These are phyloP conservation scores for Isurus oxyrinchus DNA, from an alignment of 2,113 vertebrate genomes.

Conservation along the genomic window DNA sequence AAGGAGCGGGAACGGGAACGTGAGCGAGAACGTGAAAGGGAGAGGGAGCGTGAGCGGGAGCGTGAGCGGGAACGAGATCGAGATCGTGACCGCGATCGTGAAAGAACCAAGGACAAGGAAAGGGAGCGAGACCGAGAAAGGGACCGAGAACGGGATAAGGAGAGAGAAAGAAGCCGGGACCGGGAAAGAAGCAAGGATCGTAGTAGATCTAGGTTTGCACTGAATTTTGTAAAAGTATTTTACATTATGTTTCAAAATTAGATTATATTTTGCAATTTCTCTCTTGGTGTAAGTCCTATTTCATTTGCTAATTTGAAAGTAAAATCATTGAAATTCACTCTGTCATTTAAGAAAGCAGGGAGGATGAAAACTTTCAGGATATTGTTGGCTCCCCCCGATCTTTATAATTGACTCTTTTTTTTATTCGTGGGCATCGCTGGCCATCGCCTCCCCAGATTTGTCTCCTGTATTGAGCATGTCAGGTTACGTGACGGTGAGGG, in stretches of 20 bases:
- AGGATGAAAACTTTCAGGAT: neutral
- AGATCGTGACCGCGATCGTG: slow-evolving; percentile 61
- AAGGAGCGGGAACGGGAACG: slow-evolving; percentile 68
- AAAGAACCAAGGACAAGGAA: slow-evolving; percentile 56
- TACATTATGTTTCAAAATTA: neutral
- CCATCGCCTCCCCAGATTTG: too few species aligned
- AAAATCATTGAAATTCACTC: neutral
- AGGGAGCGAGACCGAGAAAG: slow-evolving; percentile 77
- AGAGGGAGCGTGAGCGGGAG: slow-evolving; percentile 78
- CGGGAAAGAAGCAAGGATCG: slow-evolving; percentile 74
- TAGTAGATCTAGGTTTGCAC: slow-evolving; percentile 79
- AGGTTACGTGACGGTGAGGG: neutral
- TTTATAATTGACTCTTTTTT: neutral
- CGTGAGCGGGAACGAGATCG: slow-evolving; percentile 68
- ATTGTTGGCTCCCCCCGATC: neutral
- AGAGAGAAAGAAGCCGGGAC: slow-evolving; percentile 69
- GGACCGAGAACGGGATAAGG: slow-evolving; percentile 76
- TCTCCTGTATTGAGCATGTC: neutral
- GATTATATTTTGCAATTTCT: neutral
- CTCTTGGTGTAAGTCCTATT: neutral
- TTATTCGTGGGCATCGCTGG: too few species aligned
- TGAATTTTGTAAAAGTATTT: neutral
- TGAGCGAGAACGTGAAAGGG: slow-evolving; percentile 87
- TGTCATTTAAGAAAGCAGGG: neutral
- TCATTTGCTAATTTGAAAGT: neutral